Base-by-base conservation (phyloP, 2,888 invertebrate species). In the Plagiodera versicolora region DNA sequence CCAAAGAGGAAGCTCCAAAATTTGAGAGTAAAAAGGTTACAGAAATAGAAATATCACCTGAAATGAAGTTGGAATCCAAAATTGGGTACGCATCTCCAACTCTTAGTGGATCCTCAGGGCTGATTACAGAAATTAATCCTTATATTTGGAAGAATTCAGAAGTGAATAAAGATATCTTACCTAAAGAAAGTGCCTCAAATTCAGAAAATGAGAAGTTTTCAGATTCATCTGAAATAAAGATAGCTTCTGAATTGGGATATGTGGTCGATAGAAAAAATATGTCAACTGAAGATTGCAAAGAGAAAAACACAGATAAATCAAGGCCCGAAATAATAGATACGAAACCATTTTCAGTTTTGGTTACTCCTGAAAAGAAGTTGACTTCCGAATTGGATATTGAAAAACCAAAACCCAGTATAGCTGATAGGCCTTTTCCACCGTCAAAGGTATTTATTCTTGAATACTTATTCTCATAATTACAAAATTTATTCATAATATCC, bases 321-420 rank as follows among this genome's bases (percentile, higher is more conserved):
- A 55, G 58, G 47, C 58, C 50, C 11, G 47, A 35, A 39, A 24
- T 5, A n/a, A 28, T 51, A 32, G 32, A 2, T 32, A 9, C 32
- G 11, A 32, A 32, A 10, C 6, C 32, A 32, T 2, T 11, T 4
- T 32, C 5, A 9, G 8, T 10, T 9, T n/a, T n/a, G n/a, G n/a
- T n/a, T n/a, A n/a, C n/a, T n/a, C n/a, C n/a, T n/a, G n/a, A n/a
- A n/a, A n/a, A n/a, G n/a, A n/a, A n/a, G n/a, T n/a, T n/a, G n/a
- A n/a, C n/a, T n/a, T n/a, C n/a, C n/a, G n/a, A n/a, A n/a, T n/a
- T n/a, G n/a, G n/a, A n/a, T n/a, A n/a, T n/a, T n/a, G 30, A 53
- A 4, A 24, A 51, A 49, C 14, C 47, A 11, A 55, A 61, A 39
- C 58, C 50, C 11, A 39, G 24, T 28, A 24, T 5, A 24, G 24